Base-by-base conservation (phyloP, 2,113 vertebrate species). In the Spilogale gracilis region DNA sequence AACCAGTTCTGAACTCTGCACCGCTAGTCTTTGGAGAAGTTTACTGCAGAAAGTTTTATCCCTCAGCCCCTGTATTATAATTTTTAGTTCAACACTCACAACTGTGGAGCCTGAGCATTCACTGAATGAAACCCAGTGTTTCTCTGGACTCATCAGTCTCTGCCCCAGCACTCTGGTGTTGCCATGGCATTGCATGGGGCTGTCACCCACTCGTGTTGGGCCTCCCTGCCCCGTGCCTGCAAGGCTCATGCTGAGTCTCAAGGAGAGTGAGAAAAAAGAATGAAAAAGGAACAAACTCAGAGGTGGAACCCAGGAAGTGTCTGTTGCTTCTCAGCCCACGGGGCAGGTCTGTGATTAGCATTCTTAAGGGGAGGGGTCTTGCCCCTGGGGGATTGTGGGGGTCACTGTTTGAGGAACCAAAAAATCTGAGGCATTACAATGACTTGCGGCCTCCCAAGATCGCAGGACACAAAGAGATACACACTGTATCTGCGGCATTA, bases 11-110 rank as follows among this genome's bases (percentile, higher is more conserved):
- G 60, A 90, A 81, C 4, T 71, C 58, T 20, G 3, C 27, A 65
- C 48, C 69, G 25, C 21, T 92, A 30, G 56, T 80, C 38, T 80
- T 93, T 58, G 56, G 56, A 27, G 94, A 94, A 38, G n/a, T 63
- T 78, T 73, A 32, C 48, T 67, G 10, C 54, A 65, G 38, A 61
- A 73, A 87, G 17, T 56, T 61, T 81, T 89, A 23, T n/a, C 12
- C 9, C 32, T 71, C 79, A 74, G 61, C 38, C 50, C 38, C 14
- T 71, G 58, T 65, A 27, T 93, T 73, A 5, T 94, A 65, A 81
- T 78, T 90, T 60, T 65, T 94, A 56, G 18, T 78, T 17, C 16
- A 45, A 61, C 5, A 50, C 2, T 48, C 67, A 32, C 54, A 91
- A 63, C 18, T 54, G 30, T 43, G 23, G n/a, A 73, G 5, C 43